A percentile compares a stretch with the other conserved stretches of the same genome.
Evolutionary conservation across 2,888 invertebrate genomes (phyloP).

Genomic region (Cryptocephalus moraei): DNA sequence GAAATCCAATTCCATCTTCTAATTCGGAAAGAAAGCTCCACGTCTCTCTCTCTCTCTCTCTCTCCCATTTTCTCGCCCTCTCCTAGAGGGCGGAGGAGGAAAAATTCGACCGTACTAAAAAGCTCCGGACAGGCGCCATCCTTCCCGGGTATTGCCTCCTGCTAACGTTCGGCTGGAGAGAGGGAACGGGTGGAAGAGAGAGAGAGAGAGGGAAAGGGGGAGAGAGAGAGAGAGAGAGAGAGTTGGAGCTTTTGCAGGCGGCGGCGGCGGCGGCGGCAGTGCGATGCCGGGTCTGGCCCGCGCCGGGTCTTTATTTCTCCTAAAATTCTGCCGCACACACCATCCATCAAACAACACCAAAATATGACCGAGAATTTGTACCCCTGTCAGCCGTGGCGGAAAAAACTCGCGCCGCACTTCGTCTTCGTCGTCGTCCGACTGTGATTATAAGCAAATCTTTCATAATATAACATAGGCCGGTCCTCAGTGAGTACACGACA

Average conservation of each 20-base stretch:
- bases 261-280: slow-evolving; percentile 22
- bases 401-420: slow-evolving; percentile 15
- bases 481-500: too few relatives aligned
- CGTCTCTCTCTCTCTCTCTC: not conserved
- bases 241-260: not conserved
- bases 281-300: slow-evolving; percentile 32
- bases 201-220: not conserved
- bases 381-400: slow-evolving; percentile 28
- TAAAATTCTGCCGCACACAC: not conserved
- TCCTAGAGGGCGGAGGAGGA: not conserved
- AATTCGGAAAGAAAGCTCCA: not conserved
- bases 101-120: slow-evolving; percentile 1
- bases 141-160: slow-evolving; percentile 11
- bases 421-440: too few relatives aligned
- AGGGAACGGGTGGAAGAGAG: not conserved
- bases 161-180: not conserved
- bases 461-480: too few relatives aligned
- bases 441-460: too few relatives aligned
- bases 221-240: not conserved
- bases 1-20: not conserved
- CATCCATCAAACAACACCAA: not conserved
- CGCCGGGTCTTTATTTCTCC: slow-evolving; percentile 13
- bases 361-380: slow-evolving; percentile 14
- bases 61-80: not conserved
- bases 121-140: slow-evolving; percentile 43